Percentiles rank a stretch among this genome's conserved stretches.
These are phyloP conservation scores for Todus mexicanus DNA, from an alignment of 2,797 vertebrate genomes.

Conservation along the genomic window DNA sequence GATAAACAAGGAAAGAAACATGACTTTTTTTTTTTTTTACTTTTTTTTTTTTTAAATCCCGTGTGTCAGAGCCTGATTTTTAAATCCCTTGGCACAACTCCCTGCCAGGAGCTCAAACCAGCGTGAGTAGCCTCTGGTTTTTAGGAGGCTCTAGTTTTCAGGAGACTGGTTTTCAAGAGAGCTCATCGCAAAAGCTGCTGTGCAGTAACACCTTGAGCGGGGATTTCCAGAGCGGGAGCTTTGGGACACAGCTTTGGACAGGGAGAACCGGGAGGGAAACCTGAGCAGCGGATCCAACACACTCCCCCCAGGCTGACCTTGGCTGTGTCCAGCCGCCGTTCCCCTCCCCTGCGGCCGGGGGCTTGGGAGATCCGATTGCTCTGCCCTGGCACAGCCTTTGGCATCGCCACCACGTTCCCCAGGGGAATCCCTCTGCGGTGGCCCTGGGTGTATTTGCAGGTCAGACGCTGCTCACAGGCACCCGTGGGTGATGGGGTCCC, in stretches of 20 bases:
- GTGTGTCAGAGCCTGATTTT: not conserved
- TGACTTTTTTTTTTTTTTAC: not conserved
- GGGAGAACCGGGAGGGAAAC: not conserved
- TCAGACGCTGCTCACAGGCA: not conserved
- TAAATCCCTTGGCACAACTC: constrained; percentile 2
- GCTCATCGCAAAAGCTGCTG: not conserved
- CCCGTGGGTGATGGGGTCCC: not conserved
- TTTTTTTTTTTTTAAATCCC: not conserved
- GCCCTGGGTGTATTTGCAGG: rapidly evolving
- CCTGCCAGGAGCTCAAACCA: not conserved
- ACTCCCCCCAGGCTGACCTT: not conserved
- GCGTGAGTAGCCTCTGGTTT: not conserved
- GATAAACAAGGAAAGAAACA: constrained; percentile 40
- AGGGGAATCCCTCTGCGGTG: not conserved
- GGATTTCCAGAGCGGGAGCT: not conserved
- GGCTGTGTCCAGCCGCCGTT: not conserved
- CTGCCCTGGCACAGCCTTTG: not conserved
- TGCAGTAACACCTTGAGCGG: rapidly evolving
- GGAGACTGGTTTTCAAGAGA: too few relatives aligned
- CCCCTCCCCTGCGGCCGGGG: not conserved
- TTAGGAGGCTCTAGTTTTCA: not conserved
- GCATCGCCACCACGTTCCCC: not conserved
- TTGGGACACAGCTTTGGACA: not conserved
- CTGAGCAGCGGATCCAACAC: not conserved
- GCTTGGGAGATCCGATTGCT: not conserved